Evolutionary conservation across 2,888 invertebrate species (phyloP), one percentile per base, ranked within the genome.

Genomic region (Anticlea derivata): DNA sequence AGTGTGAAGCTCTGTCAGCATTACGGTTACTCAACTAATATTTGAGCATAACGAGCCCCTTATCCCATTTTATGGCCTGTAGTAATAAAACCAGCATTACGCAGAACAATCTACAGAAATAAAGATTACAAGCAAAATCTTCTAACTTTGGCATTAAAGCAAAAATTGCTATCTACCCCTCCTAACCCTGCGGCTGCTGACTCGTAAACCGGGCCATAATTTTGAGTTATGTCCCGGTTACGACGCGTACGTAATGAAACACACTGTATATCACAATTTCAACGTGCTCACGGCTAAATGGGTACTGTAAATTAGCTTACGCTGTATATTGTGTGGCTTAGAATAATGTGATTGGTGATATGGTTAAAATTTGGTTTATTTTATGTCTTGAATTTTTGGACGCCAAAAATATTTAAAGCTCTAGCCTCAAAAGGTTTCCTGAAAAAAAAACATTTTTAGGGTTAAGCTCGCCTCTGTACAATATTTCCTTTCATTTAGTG

Each of bases 161-260:
- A 61, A 61, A 61, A 61, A 58, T 46, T 44, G 46, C 45, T 58
- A 60, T 58, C 58, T 60, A 44, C 53, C 49, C n/a, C n/a, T n/a
- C n/a, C 45, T 60, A 63, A 61, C 63, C 61, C 63, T 60, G 68
- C 60, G 60, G 58, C 68, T 52, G 60, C 62, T 63, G 37, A 47
- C 55, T 76, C 80, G 77, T 81, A 83, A 83, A 81, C 73, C 69
- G 73, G 73, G 73, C 78, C 75, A 80, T 86, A 83, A 83, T 78
- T 80, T 81, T 85, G 83, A 86, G 73, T 84, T 83, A 86, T 82
- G 69, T 67, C 72, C 61, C 78, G 60, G 78, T 75, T 76, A 77
- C 79, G 75, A 70, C 78, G 75, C 77, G 75, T 73, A 71, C 75
- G 82, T 85, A 85, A 85, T 83, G 83, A 83, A 84, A 83, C 82